These are phyloP conservation scores for Kobus ellipsiprymnus DNA, from an alignment of 2,113 vertebrate species.

Conservation along the genomic window DNA sequence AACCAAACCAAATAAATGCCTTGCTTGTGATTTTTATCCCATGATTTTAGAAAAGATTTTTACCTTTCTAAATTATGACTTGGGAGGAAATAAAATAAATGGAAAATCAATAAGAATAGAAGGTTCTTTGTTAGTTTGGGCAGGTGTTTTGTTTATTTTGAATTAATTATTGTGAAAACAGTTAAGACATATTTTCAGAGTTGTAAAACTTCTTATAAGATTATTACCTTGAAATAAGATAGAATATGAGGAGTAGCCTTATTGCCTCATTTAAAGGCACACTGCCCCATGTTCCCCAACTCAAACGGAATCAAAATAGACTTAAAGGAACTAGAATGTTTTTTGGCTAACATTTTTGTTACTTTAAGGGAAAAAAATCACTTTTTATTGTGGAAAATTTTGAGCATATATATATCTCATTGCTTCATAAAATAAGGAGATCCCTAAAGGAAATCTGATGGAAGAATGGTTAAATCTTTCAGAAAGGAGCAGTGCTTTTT, in stretches of 20 bases:
- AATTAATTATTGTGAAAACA: conserved; percentile 24
- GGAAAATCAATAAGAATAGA: conserved; percentile 1
- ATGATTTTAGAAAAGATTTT: neutral
- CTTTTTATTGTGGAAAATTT: neutral
- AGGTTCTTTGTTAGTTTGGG: neutral
- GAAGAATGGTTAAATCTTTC: neutral
- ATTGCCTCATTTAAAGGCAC: conserved; percentile 37
- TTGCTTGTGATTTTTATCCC: neutral
- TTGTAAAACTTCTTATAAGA: neutral
- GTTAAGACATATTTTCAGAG: conserved; percentile 25
- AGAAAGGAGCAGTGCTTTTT: neutral
- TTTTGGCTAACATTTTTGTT: conserved; percentile 21
- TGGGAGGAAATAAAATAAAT: neutral
- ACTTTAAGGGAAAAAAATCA: neutral
- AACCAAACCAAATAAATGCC: neutral
- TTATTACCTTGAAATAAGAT: neutral
- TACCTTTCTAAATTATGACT: neutral
- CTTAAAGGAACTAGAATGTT: neutral
- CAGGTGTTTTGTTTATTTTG: conserved; percentile 33
- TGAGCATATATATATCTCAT: neutral
- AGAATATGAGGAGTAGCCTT: neutral
- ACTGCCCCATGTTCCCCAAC: neutral
- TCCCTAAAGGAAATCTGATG: neutral
- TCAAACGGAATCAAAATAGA: neutral
- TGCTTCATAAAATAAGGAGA: conserved; percentile 21